A percentile compares a stretch with the other conserved stretches of the same genome.
Conservation (phyloP, 2,113 vertebrate species). For the Junco hyemalis region DNA sequence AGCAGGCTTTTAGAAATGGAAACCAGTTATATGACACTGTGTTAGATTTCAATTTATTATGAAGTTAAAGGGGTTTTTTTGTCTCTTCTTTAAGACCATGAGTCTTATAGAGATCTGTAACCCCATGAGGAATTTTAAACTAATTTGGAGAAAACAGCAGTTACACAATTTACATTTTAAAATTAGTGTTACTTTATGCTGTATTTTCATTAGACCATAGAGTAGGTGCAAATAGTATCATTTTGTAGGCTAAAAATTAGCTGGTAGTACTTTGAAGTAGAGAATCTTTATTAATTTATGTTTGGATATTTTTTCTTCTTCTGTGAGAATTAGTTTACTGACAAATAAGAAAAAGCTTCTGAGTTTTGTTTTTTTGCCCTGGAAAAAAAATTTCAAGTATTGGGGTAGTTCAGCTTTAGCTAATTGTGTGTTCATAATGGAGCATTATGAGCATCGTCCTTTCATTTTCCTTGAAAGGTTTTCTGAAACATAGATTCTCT, state of each 20-base stretch:
- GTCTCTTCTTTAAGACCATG: background rate
- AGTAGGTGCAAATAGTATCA: background rate
- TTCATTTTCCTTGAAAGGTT: background rate
- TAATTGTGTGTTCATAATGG: background rate
- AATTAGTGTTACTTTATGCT: background rate
- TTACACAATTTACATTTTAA: background rate
- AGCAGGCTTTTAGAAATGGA: background rate
- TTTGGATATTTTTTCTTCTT: background rate
- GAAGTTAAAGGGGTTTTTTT: background rate
- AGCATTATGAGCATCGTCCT: background rate
- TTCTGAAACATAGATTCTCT: background rate
- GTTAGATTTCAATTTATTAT: background rate
- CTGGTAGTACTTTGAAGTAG: background rate
- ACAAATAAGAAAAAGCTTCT: background rate
- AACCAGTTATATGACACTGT: background rate
- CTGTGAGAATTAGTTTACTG: background rate
- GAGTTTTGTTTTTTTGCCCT: background rate
- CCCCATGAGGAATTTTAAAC: background rate
- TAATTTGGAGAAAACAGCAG: background rate
- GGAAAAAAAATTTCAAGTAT: fast-evolving
- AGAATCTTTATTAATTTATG: background rate
- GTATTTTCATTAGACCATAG: background rate
- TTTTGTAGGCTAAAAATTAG: background rate
- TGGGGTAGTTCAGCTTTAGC: background rate
- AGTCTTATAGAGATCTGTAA: background rate